These are phyloP conservation scores for Gymnocypris eckloni DNA, from an alignment of 2,797 vertebrate species.

Conservation along the genomic window DNA sequence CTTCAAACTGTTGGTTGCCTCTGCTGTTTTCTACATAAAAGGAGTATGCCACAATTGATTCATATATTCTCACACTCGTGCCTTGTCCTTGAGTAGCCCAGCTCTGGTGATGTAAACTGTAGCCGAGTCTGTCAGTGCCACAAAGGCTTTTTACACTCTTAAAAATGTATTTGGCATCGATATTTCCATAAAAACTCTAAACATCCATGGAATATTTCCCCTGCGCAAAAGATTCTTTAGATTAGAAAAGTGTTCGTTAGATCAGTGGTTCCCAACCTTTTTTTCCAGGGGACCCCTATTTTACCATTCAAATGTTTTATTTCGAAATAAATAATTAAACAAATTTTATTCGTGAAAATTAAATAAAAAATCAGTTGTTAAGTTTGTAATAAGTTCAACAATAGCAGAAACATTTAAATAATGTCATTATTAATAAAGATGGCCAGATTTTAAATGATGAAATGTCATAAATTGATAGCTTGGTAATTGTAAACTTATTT, in stretches of 20 bases:
- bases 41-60: neutral
- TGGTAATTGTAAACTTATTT: neutral
- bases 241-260: neutral
- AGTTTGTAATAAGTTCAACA: neutral
- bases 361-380: no score
- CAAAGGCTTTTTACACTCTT: neutral
- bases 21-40: neutral
- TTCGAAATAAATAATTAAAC: neutral
- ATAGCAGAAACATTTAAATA: neutral
- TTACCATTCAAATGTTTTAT: neutral
- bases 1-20: neutral
- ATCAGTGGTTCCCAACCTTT: neutral
- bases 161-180: no score
- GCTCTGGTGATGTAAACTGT: neutral
- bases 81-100: neutral
- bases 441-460: neutral
- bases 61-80: neutral
- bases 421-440: neutral
- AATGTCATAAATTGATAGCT: neutral
- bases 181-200: no score
- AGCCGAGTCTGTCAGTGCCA: neutral
- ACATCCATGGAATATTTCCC: neutral
- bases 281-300: neutral
- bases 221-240: neutral
- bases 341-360: no score